phyloP scores from a whole-genome alignment of 2,888 invertebrate species.

The Tyria jacobaeae region DNA sequence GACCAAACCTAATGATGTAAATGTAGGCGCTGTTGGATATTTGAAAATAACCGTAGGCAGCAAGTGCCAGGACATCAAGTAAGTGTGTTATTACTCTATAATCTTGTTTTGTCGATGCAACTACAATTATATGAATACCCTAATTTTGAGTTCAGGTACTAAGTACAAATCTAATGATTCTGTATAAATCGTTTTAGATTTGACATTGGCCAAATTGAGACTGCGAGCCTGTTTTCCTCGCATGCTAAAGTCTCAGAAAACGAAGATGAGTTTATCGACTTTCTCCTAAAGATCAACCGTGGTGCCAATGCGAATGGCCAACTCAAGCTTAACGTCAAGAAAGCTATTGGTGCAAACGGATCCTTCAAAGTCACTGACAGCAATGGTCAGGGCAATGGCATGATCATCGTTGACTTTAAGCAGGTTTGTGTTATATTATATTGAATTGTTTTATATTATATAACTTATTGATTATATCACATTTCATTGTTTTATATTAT shows the following conservation, averaged over 20 bases:
- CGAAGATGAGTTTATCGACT: slow-evolving; percentile 85
- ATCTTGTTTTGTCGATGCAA: not conserved
- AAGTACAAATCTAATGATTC: not conserved
- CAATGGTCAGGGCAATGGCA: slow-evolving; percentile 89
- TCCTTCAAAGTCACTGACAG: slow-evolving; percentile 87
- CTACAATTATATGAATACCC: no score
- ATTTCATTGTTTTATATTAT: not conserved
- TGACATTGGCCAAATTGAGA: slow-evolving; percentile 78
- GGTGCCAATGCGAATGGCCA: slow-evolving; percentile 76
- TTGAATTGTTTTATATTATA: not conserved
- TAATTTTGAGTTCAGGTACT: not conserved
- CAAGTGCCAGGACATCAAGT: slow-evolving; percentile 87
- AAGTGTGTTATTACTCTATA: slow-evolving; percentile 53
- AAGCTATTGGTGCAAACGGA: slow-evolving; percentile 87
- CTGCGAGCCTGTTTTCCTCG: slow-evolving; percentile 77
- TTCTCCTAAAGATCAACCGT: slow-evolving; percentile 79
- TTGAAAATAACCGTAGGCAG: slow-evolving; percentile 82
- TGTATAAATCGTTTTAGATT: slow-evolving; percentile 60
- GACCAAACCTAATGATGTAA: slow-evolving; percentile 82
- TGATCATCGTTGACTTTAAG: slow-evolving; percentile 86
- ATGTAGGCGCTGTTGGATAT: slow-evolving; percentile 85
- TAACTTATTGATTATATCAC: no score
- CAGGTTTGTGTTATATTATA: slow-evolving; percentile 77
- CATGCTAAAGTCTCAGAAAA: slow-evolving; percentile 80
- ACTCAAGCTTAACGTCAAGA: slow-evolving; percentile 87